Base-by-base conservation (phyloP, 2,888 invertebrate genomes). In the Dorcus hopei region DNA sequence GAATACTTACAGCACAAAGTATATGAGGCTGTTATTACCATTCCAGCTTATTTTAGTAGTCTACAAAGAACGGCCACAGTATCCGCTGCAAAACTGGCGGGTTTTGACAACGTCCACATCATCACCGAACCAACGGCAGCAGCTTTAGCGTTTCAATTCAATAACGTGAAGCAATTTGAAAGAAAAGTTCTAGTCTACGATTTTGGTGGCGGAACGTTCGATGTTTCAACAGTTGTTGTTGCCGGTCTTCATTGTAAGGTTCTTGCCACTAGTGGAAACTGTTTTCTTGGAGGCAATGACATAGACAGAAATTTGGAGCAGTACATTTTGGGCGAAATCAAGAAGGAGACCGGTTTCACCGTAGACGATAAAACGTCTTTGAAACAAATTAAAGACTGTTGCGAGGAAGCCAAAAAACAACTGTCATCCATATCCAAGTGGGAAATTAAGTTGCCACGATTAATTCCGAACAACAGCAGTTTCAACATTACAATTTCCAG, bases 31-130 rank as follows among this genome's bases (percentile, higher is more conserved):
- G 68, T 70, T n/a, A 63, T 70, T 38, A 70, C 71, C 1, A 70
- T 71, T n/a, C 71, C 71, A 2, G 70, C 71, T 1, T 67, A 69
- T 61, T 71, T 71, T 47, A 69, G 63, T 56, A 63, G 68, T 45
- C 49, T 55, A 1, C 70, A 70, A 58, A 58, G 70, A 39, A 61
- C 70, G 45, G 70, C 68, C 9, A 70, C 70, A 5, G 64, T 66
- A 52, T 63, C 64, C 9, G 70, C 70, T 9, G 70, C 62, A 5
- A 55, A 48, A 47, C 59, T 66, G 8, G 68, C 68, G 8, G 70
- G 68, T 9, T 66, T 71, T 48, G 55, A 63, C 14, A 61, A 62
- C n/a, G 40, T 68, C 11, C 61, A 63, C 16, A 43, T 69, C 6
- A 53, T 70, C 2, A 70, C 65, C 49, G 68, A 70, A 59, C 70